phyloP scores from a whole-genome alignment of 2,797 vertebrate genomes.

The Clarias pachynema region DNA sequence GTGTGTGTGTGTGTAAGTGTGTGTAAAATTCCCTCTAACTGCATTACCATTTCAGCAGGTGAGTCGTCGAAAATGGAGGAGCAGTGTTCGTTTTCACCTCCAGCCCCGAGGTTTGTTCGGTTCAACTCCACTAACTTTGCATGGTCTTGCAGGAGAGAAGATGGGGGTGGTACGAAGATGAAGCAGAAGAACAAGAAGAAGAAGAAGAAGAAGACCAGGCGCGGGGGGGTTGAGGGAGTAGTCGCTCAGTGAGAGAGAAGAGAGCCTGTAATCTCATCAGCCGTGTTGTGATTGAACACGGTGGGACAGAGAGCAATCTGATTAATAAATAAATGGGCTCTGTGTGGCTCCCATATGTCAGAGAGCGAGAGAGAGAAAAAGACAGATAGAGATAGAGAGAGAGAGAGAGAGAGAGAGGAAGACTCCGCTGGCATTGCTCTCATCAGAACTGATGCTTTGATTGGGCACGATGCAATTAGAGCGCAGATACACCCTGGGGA shows the following conservation, averaged over 20 bases:
- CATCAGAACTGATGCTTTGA: constrained; percentile 65
- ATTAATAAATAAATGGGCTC: constrained; percentile 63
- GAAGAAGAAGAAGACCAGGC: not conserved
- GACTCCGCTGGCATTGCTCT: constrained; percentile 60
- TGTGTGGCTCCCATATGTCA: constrained; percentile 61
- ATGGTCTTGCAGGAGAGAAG: not conserved
- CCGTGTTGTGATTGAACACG: constrained; percentile 58
- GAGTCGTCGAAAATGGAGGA: constrained; percentile 1
- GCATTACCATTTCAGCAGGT: not conserved
- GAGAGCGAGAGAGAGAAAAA: constrained; percentile 45
- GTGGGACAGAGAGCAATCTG: constrained; percentile 58
- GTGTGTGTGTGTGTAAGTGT: not conserved
- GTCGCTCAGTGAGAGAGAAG: constrained; percentile 26
- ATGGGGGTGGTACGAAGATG: not conserved
- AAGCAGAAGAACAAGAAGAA: not conserved
- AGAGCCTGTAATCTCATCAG: constrained; percentile 53
- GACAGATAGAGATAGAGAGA: constrained; percentile 57
- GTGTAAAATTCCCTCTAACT: not conserved
- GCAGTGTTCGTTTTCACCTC: constrained; percentile 7
- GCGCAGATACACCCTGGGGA: constrained; percentile 52
- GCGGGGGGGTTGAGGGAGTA: not conserved
- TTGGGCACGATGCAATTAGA: constrained; percentile 61
- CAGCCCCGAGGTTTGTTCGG: constrained; percentile 27
- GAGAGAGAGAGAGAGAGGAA: constrained; percentile 53
- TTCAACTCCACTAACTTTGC: constrained; percentile 25